These are phyloP conservation scores for Montipora capitata DNA, from an alignment of 92 coral and sea anemone species.

Conservation along the genomic window DNA sequence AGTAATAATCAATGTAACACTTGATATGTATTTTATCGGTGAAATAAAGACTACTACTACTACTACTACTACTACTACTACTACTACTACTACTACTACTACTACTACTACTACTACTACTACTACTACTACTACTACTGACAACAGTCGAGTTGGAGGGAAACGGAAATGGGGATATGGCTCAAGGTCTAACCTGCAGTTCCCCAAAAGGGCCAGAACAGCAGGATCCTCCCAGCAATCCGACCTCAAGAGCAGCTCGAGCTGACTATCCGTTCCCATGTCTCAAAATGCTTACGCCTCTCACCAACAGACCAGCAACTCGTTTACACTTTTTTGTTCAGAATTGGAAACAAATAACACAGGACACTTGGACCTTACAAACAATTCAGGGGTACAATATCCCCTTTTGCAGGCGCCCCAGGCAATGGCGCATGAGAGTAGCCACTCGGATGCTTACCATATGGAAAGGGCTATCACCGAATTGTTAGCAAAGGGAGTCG, in stretches of 20 bases:
- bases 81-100: no score
- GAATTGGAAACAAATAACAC: slow-evolving; percentile 32
- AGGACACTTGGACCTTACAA: slow-evolving; percentile 73
- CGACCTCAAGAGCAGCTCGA: background rate
- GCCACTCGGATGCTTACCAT: slow-evolving; percentile 21
- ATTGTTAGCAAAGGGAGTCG: slow-evolving; percentile 65
- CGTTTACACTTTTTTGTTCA: slow-evolving; percentile 11
- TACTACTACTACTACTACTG: no score
- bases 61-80: no score
- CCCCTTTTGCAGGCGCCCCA: slow-evolving; percentile 36
- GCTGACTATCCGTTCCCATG: slow-evolving; percentile 66
- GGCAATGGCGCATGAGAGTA: background rate
- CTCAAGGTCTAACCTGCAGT: slow-evolving; percentile 7
- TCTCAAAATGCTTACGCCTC: background rate
- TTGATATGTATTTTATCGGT: no score
- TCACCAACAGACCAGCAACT: slow-evolving; percentile 12
- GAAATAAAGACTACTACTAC: no score
- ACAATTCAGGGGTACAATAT: slow-evolving; percentile 70
- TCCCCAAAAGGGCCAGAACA: slow-evolving; percentile 13
- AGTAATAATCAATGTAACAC: no score
- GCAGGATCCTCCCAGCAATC: slow-evolving; percentile 8
- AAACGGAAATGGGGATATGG: slow-evolving; percentile 58
- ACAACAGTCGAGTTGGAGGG: slow-evolving; percentile 47
- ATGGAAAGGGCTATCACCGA: slow-evolving; percentile 58
- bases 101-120: no score